Evolutionary conservation across 2,888 invertebrate genomes (phyloP), one percentile per base, ranked within the genome.

Genomic region (Cerastoderma edule): DNA sequence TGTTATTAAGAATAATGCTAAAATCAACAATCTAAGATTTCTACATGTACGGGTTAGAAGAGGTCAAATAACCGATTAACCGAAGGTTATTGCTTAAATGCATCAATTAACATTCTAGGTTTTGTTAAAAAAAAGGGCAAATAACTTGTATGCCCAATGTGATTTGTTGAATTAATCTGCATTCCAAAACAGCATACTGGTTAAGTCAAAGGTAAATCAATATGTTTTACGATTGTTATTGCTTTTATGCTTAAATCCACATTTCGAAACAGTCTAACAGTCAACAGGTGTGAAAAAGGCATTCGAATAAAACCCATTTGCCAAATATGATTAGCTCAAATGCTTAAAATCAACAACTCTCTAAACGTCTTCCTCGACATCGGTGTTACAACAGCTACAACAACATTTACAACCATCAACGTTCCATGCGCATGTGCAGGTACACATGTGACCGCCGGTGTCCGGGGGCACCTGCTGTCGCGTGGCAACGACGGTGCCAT

Each of bases 351-450:
- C 35, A 33, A 27, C 56, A n/a, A n/a, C 32, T n/a, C 8, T 72
- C 65, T 22, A 65, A 0, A 60, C 39, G 24, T 60, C 64, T 13
- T 71, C 71, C 33, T 76, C 76, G 6, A 65, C 46, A 68, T 69
- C 68, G 8, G 67, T 53, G 65, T 65, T 71, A 35, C 71, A 75
- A 53, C 67, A 48, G 27, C 64, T 67, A 48, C 71, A 67, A 66
- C 74, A 80, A 39, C 74, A 60, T 44, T 56, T 67, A 32, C 57
- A 74, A 32, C 56, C 60, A 2, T 74, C 74, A 1, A 27, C 53
- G 32, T 44, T 74, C 74, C 73, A 75, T 48, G 67, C 46, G 50
- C 80, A 80, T 48, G 74, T 65, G 50, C 80, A 80, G 8, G 73
- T 68, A 67, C 73, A 73, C 50, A 67, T 65, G 27, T 70, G 66